Base-by-base conservation (phyloP, 1,140 invertebrate genomes). In the Neotoxoptera formosana region DNA sequence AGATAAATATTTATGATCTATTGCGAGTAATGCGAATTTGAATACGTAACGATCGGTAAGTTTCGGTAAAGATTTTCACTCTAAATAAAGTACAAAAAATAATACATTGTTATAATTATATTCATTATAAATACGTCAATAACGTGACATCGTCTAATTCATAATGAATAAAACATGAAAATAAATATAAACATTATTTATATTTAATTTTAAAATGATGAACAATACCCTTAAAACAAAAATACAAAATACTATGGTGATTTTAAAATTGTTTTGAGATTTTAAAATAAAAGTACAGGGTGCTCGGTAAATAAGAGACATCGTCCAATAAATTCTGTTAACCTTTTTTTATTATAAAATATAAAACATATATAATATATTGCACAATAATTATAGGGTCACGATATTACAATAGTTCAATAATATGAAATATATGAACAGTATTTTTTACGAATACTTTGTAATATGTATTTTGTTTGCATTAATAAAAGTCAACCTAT, bases 21-120 rank as follows among this genome's bases (percentile, higher is more conserved):
- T 53, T 21, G 41, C 41, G 87, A 25, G 6, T 34, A 51, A 34
- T 36, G 36, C 87, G 9, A 89, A 89, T 89, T 89, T 56, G 48
- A 89, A 89, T 89, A 56, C 87, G 21, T 89, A 89, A 89, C 51
- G 87, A 89, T 45, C 17, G 86, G 83, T 14, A 84, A 84, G 36
- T 25, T 84, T 41, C 11, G 36, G 9, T 25, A 41, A 45, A 84
- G 41, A 41, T 41, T 84, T 84, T 45, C 23, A 84, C 36, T 41
- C 81, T 41, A 1, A 14, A 84, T 9, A 84, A 84, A 45, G 17
- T 14, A 41, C 25, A 45, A 84, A 81, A 84, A 84, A 84, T 9
- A 84, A 84, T 45, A 25, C 83, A 84, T 84, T 45, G 9, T 30
- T 84, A 45, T 41, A 23, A 45, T 84, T 11, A 11, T 84, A 36